A percentile compares a stretch with the other conserved stretches of the same genome.
These are phyloP conservation scores for Maniola jurtina DNA, from an alignment of 1,140 invertebrate genomes.

Conservation along the genomic window DNA sequence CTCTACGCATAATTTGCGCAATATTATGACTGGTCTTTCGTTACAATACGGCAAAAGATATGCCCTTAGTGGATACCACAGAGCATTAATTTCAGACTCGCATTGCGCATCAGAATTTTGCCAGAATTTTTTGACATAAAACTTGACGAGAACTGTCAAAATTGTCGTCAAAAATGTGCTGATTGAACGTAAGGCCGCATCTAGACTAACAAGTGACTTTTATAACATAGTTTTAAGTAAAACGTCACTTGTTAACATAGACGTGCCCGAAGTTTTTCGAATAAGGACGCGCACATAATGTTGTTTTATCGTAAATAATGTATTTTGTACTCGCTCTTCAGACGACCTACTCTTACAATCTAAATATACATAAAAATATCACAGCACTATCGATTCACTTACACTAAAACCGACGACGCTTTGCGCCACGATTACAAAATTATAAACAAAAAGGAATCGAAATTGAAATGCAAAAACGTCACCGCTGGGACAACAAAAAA, in stretches of 20 bases:
- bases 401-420: constrained; percentile 66
- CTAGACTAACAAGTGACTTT: too few relatives aligned
- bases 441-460: constrained; percentile 64
- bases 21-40: background rate
- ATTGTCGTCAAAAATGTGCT: too few relatives aligned
- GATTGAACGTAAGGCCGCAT: background rate
- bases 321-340: constrained; percentile 68
- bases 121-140: background rate
- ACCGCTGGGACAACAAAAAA: constrained; percentile 27
- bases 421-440: constrained; percentile 61
- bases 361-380: constrained; percentile 78
- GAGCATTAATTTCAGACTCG: background rate
- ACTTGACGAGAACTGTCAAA: too few relatives aligned
- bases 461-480: constrained; percentile 62
- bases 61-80: background rate
- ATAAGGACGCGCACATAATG: constrained; percentile 25
- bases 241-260: too few relatives aligned
- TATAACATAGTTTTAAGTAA: too few relatives aligned
- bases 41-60: background rate
- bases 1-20: background rate
- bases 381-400: constrained; percentile 78
- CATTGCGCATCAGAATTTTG: background rate
- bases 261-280: background rate
- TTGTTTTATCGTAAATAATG: constrained; percentile 48
- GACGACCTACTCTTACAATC: constrained; percentile 64